Conservation (phyloP, 2,888 invertebrate genomes). For the Agrochola lota region DNA sequence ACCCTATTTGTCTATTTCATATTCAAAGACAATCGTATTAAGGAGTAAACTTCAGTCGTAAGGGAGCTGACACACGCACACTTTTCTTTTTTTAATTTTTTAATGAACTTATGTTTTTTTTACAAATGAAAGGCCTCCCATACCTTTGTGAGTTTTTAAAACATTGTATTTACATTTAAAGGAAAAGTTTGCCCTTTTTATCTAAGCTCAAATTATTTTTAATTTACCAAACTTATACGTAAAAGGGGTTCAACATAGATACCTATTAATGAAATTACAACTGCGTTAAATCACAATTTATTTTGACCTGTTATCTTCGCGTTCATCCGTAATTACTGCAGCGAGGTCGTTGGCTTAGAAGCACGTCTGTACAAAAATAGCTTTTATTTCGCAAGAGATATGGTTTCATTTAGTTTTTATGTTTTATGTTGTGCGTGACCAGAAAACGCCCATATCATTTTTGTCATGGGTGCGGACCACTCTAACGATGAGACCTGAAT, state of each 20-base stretch:
- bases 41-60: too few relatives aligned
- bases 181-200: slow-evolving; percentile 16
- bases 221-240: slow-evolving; percentile 39
- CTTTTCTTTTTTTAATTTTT: too few relatives aligned
- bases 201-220: slow-evolving; percentile 29
- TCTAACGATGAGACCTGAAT: slow-evolving; percentile 67
- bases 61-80: too few relatives aligned
- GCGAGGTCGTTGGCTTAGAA: slow-evolving; percentile 74
- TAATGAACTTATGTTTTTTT: slow-evolving; percentile 1
- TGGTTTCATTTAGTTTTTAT: slow-evolving; percentile 69
- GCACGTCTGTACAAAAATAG: slow-evolving; percentile 69
- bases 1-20: too few relatives aligned
- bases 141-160: background rate
- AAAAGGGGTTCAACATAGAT: slow-evolving; percentile 60
- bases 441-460: slow-evolving; percentile 83
- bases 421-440: slow-evolving; percentile 80
- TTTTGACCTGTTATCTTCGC: slow-evolving; percentile 75
- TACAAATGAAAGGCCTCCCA: background rate
- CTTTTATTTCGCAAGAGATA: slow-evolving; percentile 71
- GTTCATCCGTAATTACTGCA: slow-evolving; percentile 74
- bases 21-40: too few relatives aligned
- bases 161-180: slow-evolving; percentile 1
- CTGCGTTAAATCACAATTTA: slow-evolving; percentile 79
- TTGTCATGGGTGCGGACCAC: slow-evolving; percentile 79
- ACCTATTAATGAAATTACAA: slow-evolving; percentile 72